Evolutionary conservation across 2,113 vertebrate genomes (phyloP), one percentile per base, ranked within the genome.

Genomic region (Prochilodus magdalenae): DNA sequence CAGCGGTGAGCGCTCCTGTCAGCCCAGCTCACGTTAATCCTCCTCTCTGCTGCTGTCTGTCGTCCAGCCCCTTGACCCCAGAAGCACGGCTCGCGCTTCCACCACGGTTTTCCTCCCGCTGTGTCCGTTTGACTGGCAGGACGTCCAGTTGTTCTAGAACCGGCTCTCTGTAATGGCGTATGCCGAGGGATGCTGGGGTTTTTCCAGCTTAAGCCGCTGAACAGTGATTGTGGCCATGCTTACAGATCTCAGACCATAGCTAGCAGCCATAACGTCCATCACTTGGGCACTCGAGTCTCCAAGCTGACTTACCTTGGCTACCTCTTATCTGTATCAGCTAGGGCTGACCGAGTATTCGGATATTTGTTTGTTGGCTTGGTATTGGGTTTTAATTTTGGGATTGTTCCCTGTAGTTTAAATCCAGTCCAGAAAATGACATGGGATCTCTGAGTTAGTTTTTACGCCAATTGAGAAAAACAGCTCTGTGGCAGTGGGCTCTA

Each of bases 1-100:
- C 72, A 66, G 72, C 57, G 79, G 72, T 66, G 71, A 75, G 40
- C 12, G 33, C 18, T 49, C 60, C 60, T 81, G 79, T 75, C 79
- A 81, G 72, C 72, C 24, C 2, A 74, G 49, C 49, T 67, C 27
- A 29, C 62, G 29, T 72, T 75, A 69, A 81, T 81, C 72, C 73
- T 47, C 33, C 67, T 60, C 24, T 49, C 70, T 53, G 18, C 77
- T 57, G 36, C 57, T 53, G 70, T 59, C 65, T 44, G 65, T 79
- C 59, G 44, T 74, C 59, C 33, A n/a, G 70, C 30, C 15, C 49
- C 44, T 33, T 5, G 29, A 69, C 33, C 65, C 65, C 13, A 44
- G 5, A 22, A 5, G 14, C 67, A 30, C 55, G 27, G 29, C 53
- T n/a, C 69, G 15, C 36, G 0, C 66, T 29, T 47, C 13, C 49